These are phyloP conservation scores for Pipistrellus kuhlii DNA, from an alignment of 2,797 vertebrate species.

Conservation along the genomic window DNA sequence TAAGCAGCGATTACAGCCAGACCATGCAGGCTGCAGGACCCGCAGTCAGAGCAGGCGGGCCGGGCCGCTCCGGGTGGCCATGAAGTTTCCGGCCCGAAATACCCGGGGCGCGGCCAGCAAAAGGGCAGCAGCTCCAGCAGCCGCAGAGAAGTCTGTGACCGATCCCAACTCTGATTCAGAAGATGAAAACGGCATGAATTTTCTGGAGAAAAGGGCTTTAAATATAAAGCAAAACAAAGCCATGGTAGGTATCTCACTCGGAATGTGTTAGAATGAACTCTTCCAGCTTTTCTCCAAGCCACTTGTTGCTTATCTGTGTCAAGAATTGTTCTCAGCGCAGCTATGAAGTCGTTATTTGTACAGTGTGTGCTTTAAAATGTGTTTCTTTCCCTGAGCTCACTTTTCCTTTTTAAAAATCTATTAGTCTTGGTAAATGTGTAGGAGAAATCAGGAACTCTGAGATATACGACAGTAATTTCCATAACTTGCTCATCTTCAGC, in stretches of 20 bases:
- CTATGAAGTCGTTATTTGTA: background rate
- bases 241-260: constrained; percentile 90
- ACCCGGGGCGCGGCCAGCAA: constrained; percentile 78
- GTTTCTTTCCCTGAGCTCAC: background rate
- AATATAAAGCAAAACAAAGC: constrained; percentile 99
- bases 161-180: constrained; percentile 85
- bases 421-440: background rate
- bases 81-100: constrained; percentile 92
- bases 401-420: background rate
- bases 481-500: constrained; percentile 63
- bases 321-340: background rate
- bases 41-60: constrained; percentile 83
- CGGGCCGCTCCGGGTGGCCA: constrained; percentile 91
- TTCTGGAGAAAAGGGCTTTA: constrained; percentile 95
- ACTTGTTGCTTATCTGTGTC: background rate
- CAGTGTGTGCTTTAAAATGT: background rate
- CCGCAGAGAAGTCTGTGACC: constrained; percentile 70
- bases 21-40: constrained; percentile 75
- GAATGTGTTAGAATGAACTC: background rate
- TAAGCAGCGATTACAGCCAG: constrained; percentile 89
- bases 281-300: background rate
- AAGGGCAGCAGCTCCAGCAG: constrained; percentile 47
- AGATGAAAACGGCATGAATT: constrained; percentile 89
- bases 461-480: constrained; percentile 60
- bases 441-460: constrained; percentile 24